These are phyloP conservation scores for Agonopterix subpropinquella DNA, from an alignment of 2,888 invertebrate genomes.

Conservation along the genomic window DNA sequence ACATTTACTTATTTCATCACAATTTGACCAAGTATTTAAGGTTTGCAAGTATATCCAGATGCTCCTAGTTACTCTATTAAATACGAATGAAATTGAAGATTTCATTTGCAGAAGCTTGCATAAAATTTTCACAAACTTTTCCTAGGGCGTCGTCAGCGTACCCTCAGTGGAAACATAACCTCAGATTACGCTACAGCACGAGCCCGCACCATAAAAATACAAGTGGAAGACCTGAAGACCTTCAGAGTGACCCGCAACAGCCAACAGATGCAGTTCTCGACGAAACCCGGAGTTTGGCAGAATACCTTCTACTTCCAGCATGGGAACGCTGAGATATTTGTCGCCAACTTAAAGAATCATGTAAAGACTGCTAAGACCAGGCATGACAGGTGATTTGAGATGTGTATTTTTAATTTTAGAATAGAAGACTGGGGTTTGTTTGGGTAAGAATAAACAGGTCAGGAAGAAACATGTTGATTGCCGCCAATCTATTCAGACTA, in stretches of 20 bases:
- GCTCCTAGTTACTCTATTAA: neutral
- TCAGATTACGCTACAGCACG: conserved; percentile 60
- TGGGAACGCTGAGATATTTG: conserved; percentile 88
- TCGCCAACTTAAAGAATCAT: conserved; percentile 77
- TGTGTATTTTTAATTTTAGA: no score
- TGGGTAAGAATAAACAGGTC: no score
- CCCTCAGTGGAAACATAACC: conserved; percentile 72
- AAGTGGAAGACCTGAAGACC: conserved; percentile 54
- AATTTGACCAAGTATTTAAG: no score
- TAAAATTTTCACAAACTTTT: no score
- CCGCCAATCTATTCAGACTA: no score
- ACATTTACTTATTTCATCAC: no score
- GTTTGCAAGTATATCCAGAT: no score
- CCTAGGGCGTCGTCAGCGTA: conserved; percentile 77
- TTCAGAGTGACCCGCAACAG: conserved; percentile 57
- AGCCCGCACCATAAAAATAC: conserved; percentile 58
- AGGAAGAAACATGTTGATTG: no score
- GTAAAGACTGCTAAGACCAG: conserved; percentile 80
- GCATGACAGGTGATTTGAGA: conserved; percentile 63
- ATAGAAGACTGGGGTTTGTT: no score
- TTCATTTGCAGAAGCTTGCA: neutral
- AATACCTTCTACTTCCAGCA: conserved; percentile 92
- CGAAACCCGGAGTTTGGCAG: conserved; percentile 75
- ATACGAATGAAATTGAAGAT: neutral
- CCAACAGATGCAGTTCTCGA: conserved; percentile 64